Evolutionary conservation across 2,888 invertebrate species (phyloP).

Genomic region (Euzophera pinguis): DNA sequence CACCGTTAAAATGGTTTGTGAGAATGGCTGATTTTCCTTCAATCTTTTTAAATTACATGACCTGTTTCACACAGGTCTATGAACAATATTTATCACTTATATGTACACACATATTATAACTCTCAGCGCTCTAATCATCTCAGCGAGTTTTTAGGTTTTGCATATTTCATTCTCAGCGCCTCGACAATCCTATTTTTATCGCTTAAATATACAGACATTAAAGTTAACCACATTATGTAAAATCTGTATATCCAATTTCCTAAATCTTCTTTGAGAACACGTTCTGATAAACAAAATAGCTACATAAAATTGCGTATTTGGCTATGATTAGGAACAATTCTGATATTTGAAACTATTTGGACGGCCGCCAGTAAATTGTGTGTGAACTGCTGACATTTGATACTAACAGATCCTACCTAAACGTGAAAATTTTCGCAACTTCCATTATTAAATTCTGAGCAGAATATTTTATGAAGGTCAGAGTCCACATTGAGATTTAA

Average conservation of each 20-base stretch:
- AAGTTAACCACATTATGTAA: neutral
- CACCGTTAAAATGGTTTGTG: no score
- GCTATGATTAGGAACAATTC: conserved; percentile 43
- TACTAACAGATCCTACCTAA: conserved; percentile 37
- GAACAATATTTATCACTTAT: no score
- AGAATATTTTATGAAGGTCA: neutral
- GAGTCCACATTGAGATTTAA: neutral
- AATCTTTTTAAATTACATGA: no score
- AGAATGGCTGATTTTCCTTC: no score
- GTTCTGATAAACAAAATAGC: conserved; percentile 4
- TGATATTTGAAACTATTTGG: conserved; percentile 62
- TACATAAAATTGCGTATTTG: conserved; percentile 49
- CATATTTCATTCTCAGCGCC: no score
- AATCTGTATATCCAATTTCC: neutral
- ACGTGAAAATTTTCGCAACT: neutral
- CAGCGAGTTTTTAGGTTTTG: no score
- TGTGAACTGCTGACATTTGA: conserved; percentile 59
- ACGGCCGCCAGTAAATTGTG: conserved; percentile 46
- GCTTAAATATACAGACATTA: no score
- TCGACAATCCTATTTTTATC: no score
- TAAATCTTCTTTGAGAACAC: neutral
- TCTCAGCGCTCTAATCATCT: no score
- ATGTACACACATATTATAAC: no score
- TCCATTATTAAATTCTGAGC: neutral
- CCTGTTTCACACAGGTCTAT: no score